Conservation (phyloP, 2,797 vertebrate species). For the Poecile montanus region DNA sequence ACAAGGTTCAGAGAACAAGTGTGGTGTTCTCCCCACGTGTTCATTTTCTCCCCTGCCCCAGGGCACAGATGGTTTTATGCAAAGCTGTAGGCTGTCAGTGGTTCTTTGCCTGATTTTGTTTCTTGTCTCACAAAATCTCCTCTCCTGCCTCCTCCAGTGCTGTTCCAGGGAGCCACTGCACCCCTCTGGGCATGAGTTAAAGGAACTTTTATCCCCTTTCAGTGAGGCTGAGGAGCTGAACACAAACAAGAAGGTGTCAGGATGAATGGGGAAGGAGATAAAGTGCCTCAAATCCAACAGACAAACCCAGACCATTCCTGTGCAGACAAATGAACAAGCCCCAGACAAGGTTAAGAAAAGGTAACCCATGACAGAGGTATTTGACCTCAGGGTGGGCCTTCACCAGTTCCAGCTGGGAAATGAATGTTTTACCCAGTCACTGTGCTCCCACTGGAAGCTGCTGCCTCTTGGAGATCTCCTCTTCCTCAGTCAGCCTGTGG, state of each 20-base stretch:
- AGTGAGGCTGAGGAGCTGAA: neutral
- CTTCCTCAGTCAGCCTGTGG: neutral
- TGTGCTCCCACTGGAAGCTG: neutral
- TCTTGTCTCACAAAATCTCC: neutral
- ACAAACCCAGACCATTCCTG: neutral
- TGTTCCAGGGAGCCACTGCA: neutral
- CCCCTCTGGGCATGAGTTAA: neutral
- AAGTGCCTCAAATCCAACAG: neutral
- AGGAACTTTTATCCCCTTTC: neutral
- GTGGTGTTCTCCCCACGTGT: neutral
- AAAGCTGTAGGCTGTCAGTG: neutral
- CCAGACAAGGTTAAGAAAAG: neutral
- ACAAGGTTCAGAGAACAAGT: neutral
- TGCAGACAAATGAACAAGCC: neutral
- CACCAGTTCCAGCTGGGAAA: neutral
- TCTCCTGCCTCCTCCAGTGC: neutral
- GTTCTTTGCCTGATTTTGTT: neutral
- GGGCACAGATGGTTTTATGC: neutral
- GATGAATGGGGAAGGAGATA: neutral
- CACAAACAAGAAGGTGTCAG: neutral
- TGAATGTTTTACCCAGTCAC: accelerated
- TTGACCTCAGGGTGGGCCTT: neutral
- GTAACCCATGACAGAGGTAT: neutral
- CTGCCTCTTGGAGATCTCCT: neutral
- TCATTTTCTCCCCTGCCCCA: neutral